Evolutionary conservation across 2,888 invertebrate species (phyloP), one percentile per base, ranked within the genome.

Genomic region (Rotaria magnacalcarata): DNA sequence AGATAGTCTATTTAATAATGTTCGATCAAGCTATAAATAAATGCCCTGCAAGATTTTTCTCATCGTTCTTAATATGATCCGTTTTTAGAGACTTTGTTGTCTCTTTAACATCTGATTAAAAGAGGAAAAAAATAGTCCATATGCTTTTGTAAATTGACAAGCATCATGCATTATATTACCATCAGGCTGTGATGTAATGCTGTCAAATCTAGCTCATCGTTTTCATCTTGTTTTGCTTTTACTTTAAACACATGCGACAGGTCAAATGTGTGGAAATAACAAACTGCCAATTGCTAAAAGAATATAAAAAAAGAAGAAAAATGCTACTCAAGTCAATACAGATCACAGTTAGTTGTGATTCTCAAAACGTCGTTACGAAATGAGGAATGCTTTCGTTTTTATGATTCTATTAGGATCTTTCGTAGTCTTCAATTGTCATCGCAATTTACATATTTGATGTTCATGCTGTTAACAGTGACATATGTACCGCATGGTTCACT

Each of bases 131-230:
- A 60, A 60, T 60, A 60, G 58, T n/a, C 58, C 58, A 60, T 27
- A 60, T 60, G 58, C 14, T 60, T 21, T 60, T 60, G 4, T 11
- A 60, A 60, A 60, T 27, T 3, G 58, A 60, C 58, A 60, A 60
- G 58, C 27, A 60, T 60, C 27, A 60, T 60, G 11, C 7, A 27
- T 60, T 27, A 11, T 27, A 11, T 60, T 60, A 27, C 27, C 58
- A 60, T 60, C 58, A 60, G 58, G n/a, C 27, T 60, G 58, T 60
- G 58, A 60, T 60, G 58, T 60, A 60, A 60, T 60, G 58, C 58
- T 60, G 58, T 60, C 58, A 60, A 60, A 11, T 60, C 14, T 34
- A n/a, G 27, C 27, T 60, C 27, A 60, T 60, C 58, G 0, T 60
- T 60, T 60, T 60, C n/a, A 60, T 60, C 58, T 60, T 60, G 58